phyloP scores from a whole-genome alignment of 2,113 vertebrate genomes.

The Amblyopsis rosae region DNA sequence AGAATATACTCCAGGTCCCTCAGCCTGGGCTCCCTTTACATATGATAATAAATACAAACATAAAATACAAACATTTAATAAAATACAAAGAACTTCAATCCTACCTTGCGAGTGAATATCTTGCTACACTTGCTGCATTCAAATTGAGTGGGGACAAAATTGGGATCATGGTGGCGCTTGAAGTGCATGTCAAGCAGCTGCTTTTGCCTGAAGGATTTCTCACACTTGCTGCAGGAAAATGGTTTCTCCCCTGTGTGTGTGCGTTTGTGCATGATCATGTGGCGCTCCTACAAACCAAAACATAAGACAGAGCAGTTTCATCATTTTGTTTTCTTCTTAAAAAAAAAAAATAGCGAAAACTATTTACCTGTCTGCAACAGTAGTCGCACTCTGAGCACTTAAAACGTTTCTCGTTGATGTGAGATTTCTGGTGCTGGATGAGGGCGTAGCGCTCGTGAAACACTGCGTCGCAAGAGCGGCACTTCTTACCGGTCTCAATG shows the following conservation, averaged over 20 bases:
- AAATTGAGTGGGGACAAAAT: slow-evolving; percentile 92
- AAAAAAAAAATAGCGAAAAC: too few relatives aligned
- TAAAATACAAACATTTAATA: background rate
- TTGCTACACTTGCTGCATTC: slow-evolving; percentile 95
- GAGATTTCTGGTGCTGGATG: slow-evolving; percentile 97
- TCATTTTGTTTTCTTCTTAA: too few relatives aligned
- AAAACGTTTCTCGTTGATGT: slow-evolving; percentile 97
- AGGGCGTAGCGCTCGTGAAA: slow-evolving; percentile 97
- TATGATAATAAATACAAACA: background rate
- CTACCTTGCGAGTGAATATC: slow-evolving; percentile 94
- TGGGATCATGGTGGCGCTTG: slow-evolving; percentile 95
- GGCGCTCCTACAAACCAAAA: slow-evolving; percentile 80
- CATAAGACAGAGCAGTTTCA: too few relatives aligned
- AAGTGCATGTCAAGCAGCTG: slow-evolving; percentile 98
- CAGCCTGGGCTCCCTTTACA: too few relatives aligned
- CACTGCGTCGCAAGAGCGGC: slow-evolving; percentile 93
- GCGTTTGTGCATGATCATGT: slow-evolving; percentile 97
- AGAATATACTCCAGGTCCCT: too few relatives aligned
- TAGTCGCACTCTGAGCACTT: slow-evolving; percentile 98
- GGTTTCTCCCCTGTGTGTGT: slow-evolving; percentile 98
- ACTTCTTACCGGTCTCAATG: slow-evolving; percentile 96
- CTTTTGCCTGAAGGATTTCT: slow-evolving; percentile 97
- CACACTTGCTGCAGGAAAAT: slow-evolving; percentile 93
- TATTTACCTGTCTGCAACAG: slow-evolving; percentile 89
- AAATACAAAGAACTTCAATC: background rate